A percentile compares a stretch with the other conserved stretches of the same genome.
These are phyloP conservation scores for Pipistrellus pygmaeus DNA, from an alignment of 2,797 vertebrate genomes.

Conservation along the genomic window DNA sequence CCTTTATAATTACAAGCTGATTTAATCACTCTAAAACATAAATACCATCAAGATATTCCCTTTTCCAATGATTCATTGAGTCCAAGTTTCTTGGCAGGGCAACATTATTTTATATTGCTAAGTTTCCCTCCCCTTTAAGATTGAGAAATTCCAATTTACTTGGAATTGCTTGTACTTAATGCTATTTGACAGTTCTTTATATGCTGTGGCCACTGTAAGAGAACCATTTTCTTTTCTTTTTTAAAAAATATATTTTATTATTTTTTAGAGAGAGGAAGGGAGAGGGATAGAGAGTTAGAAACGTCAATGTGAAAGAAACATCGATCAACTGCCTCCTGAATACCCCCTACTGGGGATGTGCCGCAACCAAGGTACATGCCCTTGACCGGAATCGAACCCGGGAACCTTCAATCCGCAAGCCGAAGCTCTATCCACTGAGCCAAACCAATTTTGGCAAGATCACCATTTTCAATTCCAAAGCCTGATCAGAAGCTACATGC, in stretches of 20 bases:
- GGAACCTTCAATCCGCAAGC: no score
- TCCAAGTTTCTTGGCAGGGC: not conserved
- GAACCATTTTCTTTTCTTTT: not conserved
- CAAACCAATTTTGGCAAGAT: not conserved
- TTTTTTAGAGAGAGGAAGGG: no score
- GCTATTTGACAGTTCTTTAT: not conserved
- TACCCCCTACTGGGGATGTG: no score
- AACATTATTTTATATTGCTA: not conserved
- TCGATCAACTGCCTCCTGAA: no score
- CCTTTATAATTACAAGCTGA: not conserved
- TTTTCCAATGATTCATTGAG: not conserved
- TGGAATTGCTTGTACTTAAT: not conserved
- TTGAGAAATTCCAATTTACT: not conserved
- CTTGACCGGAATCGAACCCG: no score
- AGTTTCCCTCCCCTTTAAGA: not conserved
- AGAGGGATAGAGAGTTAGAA: no score
- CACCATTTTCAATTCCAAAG: not conserved
- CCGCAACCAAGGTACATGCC: no score
- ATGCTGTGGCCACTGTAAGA: not conserved
- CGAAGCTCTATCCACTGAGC: no score
- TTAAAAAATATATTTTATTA: no score
- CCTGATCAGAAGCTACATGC: not conserved
- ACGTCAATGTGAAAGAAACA: no score
- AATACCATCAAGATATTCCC: not conserved
- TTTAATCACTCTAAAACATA: slow-evolving; percentile 42